Percentiles rank a stretch among this genome's conserved stretches.
phyloP scores from a whole-genome alignment of 2,113 vertebrate genomes.

The Etia nguti region DNA sequence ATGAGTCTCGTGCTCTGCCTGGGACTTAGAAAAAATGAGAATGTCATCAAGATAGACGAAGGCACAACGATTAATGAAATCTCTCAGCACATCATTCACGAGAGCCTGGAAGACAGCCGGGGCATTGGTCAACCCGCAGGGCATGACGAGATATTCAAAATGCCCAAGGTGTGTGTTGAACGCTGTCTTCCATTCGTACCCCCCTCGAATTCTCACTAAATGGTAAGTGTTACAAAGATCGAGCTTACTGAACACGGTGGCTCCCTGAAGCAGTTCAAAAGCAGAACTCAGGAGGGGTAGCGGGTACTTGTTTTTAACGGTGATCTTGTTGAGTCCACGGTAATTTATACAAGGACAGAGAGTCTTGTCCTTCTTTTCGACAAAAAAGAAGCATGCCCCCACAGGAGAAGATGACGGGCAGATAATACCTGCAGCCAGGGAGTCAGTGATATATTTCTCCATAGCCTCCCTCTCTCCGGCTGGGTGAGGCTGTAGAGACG shows the following conservation, averaged over 20 bases:
- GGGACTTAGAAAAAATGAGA: neutral
- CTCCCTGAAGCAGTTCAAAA: neutral
- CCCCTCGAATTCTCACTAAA: neutral
- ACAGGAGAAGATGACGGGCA: rapidly evolving
- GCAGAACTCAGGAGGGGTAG: neutral
- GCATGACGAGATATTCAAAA: neutral
- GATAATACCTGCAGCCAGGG: too few relatives aligned
- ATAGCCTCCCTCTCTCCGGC: too few relatives aligned
- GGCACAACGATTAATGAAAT: neutral
- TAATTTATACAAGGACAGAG: neutral
- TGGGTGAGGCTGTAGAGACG: too few relatives aligned
- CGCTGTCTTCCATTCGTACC: rapidly evolving
- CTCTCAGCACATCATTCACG: neutral
- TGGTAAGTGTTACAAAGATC: neutral
- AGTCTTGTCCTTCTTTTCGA: neutral
- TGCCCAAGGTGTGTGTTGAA: neutral
- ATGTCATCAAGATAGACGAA: neutral
- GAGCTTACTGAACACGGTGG: neutral
- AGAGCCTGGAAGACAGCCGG: neutral
- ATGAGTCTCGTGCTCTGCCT: neutral
- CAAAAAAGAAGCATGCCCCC: neutral
- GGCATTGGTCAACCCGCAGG: neutral
- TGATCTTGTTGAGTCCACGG: too few relatives aligned
- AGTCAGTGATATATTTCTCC: too few relatives aligned
- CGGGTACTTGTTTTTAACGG: too few relatives aligned